Base-by-base conservation (phyloP, 2,797 vertebrate species). In the Urocyon cinereoargenteus region DNA sequence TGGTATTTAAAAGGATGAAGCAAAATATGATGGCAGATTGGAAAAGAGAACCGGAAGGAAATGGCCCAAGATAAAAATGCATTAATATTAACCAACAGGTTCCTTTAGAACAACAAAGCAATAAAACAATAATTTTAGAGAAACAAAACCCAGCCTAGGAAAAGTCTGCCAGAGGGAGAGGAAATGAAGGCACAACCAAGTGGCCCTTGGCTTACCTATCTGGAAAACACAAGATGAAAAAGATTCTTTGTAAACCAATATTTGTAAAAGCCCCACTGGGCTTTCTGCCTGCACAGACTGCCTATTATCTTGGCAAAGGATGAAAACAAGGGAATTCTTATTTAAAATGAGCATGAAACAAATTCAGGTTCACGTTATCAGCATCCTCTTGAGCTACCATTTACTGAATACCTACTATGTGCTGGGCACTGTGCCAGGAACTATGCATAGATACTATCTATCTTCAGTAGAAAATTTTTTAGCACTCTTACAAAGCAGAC, bases 161-260 rank as follows among this genome's bases (percentile, higher is more conserved):
- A 85, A 79, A 96, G 87, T 86, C 94, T 97, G 96, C 96, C 94
- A 91, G 92, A 83, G 85, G 94, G 93, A 96, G 84, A 79, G 61
- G 96, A 94, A 98, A 97, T 91, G 96, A 96, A 96, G 97, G 97
- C 96, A 90, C 93, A 89, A 98, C 78, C 96, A 97, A 90, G 97
- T 93, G 96, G 97, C 97, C 96, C 97, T 98, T 98, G 97, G 98
- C 97, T 98, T 98, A 97, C 97, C 98, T 97, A 97, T 95, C 96
- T 96, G 91, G 93, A 97, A 98, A 97, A 95, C 93, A 97, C 85
- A 92, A 96, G 97, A 98, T 97, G 96, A 98, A 97, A 97, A 96
- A 97, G 96, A 97, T 88, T 97, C 97, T 97, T 95, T 85, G 90
- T 96, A 97, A 98, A 96, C 92, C 96, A 97, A 92, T 97, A 97